A percentile compares a stretch with the other conserved stretches of the same genome.
These are phyloP conservation scores for Cyclura pinguis DNA, from an alignment of 2,797 vertebrate species.

Conservation along the genomic window DNA sequence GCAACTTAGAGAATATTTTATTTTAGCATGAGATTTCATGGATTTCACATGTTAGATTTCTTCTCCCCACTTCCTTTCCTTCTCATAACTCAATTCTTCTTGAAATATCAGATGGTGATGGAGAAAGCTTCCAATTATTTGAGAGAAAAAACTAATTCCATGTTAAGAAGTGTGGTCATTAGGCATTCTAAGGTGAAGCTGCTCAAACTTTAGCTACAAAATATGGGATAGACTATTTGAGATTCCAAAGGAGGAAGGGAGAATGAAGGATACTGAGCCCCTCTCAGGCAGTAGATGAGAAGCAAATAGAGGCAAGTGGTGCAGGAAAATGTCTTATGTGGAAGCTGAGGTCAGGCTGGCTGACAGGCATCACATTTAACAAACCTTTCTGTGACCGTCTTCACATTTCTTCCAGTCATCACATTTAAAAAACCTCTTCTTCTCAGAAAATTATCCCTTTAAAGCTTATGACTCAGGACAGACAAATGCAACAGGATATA, in stretches of 20 bases:
- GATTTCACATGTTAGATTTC: too few relatives aligned
- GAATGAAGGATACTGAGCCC: not conserved
- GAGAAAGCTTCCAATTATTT: not conserved
- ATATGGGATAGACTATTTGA: not conserved
- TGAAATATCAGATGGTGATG: not conserved
- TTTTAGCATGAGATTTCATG: too few relatives aligned
- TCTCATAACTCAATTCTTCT: not conserved
- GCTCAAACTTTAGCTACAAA: not conserved
- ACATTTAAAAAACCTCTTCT: not conserved
- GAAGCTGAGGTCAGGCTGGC: not conserved
- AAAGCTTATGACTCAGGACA: not conserved
- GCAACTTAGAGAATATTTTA: too few relatives aligned
- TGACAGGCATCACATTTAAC: conserved; percentile 1
- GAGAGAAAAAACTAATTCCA: not conserved
- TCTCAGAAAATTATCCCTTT: not conserved
- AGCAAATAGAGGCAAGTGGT: conserved; percentile 51
- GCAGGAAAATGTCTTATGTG: too few relatives aligned
- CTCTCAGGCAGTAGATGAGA: conserved; percentile 13
- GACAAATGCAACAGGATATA: not conserved
- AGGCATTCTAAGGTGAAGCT: not conserved
- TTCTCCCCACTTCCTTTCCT: not conserved
- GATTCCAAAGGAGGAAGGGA: not conserved
- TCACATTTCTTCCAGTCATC: conserved; percentile 8
- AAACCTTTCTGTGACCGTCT: not conserved
- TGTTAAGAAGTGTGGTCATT: not conserved